Percentiles rank a stretch among this genome's conserved stretches.
Conservation (phyloP, 2,888 invertebrate species). For the Luperina nickerlii region DNA sequence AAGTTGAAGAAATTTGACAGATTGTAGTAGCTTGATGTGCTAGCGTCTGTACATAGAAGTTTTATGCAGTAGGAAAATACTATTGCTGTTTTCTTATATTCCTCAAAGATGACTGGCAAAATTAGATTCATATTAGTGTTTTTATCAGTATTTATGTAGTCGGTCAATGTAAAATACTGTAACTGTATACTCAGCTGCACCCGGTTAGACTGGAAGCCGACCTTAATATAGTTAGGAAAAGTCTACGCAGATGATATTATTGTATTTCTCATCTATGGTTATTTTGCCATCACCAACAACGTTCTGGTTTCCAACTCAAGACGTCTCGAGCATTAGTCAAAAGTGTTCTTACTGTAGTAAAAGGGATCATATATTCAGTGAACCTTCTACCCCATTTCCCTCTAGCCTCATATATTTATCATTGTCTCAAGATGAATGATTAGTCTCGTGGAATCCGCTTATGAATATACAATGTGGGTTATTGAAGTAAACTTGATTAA, state of each 20-base stretch:
- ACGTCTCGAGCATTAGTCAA: neutral
- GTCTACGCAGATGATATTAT: neutral
- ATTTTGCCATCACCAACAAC: neutral
- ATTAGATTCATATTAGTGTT: neutral
- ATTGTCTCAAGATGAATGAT: slow-evolving; percentile 80
- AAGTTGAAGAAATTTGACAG: too few species aligned
- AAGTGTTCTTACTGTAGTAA: neutral
- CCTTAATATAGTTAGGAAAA: neutral
- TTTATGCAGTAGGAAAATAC: too few species aligned
- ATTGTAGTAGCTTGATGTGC: too few species aligned
- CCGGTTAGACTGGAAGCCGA: neutral
- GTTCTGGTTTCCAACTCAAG: neutral
- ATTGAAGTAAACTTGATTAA: slow-evolving; percentile 72
- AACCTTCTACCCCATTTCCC: slow-evolving; percentile 47
- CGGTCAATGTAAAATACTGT: neutral
- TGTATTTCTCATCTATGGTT: neutral
- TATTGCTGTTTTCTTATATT: neutral
- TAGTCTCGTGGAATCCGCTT: slow-evolving; percentile 74
- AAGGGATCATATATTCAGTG: neutral
- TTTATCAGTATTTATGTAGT: neutral
- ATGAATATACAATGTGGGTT: slow-evolving; percentile 70
- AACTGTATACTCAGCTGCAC: neutral
- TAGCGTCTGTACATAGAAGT: too few species aligned
- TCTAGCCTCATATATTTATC: slow-evolving; percentile 64
- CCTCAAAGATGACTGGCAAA: neutral